Evolutionary conservation across 2,113 vertebrate genomes (phyloP), one percentile per base, ranked within the genome.

Genomic region (Neolamprologus hecqui): DNA sequence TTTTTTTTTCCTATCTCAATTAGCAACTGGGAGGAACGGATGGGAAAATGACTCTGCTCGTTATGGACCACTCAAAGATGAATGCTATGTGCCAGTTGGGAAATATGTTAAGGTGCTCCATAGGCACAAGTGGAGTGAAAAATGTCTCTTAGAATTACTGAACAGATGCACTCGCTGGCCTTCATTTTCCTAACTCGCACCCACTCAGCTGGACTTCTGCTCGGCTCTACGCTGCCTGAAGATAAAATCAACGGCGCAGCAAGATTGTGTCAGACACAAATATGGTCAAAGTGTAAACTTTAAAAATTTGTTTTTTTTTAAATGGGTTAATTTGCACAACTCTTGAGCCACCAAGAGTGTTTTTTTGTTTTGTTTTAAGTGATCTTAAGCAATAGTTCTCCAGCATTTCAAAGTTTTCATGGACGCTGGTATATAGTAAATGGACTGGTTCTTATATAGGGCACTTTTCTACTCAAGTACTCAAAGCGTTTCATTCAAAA

Each of bases 21-120:
- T 90, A 91, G 86, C 88, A 88, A 92, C 84, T 68, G 84, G 40
- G 82, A 51, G 58, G 88, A 85, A 91, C 54, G 79, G 75, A 93
- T 87, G 84, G 82, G 53, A 87, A 82, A 91, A 84, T 19, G 15
- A 77, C 13, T 35, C 82, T 15, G 53, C 54, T 73, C 58, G 54
- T 88, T 92, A 86, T 83, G 47, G 80, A 82, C 60, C 80, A 88
- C 49, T 90, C 83, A 90, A 84, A 93, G 79, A 84, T 33, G 17
- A 60, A 14, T 75, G 35, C 42, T 14, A 9, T 54, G 82, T 84
- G 82, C 60, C 86, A 84, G 58, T 70, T 75, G 70, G 70, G 70
- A 79, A 65, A 84, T 53, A 68, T 63, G 60, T 73, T 65, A 65
- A 82, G 37, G 63, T 60, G 79, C 57, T 88, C 55, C 17, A 86